Base-by-base conservation (phyloP, 2,797 vertebrate genomes). In the Aphelocoma californica region DNA sequence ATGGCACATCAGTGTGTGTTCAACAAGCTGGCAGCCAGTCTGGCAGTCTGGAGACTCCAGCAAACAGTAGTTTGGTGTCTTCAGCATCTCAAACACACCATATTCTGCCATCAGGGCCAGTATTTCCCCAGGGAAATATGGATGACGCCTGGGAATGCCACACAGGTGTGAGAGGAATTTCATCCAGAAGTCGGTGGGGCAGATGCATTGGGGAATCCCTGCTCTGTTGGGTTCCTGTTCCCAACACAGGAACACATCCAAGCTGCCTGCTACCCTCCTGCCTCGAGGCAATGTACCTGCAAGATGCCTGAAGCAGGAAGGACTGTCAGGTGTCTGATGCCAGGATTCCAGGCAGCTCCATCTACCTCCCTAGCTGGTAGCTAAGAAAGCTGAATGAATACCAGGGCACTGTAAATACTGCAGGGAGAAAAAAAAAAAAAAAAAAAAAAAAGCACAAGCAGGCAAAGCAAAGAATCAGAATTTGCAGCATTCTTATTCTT, bases 391-490 rank as follows among this genome's bases (percentile, higher is more conserved):
- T 20, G 10, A 28, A 42, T 61, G 23, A 75, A 40, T 58, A 73
- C 29, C 21, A 53, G 38, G n/a, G 24, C 44, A 36, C 56, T 48
- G 34, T 79, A 73, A 85, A 79, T 38, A 54, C 14, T 24, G n/a
- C 8, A 17, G 13, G 28, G 1, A 0, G 0, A 11, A 40, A 40
- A 40, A 15, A 14, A 38, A 51, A 60, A 15, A 57, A 15, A 57
- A 8, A 18, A 42, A 17, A 14, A 38, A 53, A 60, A 15, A 57
- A 9, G 3, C 12, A 4, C 42, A 66, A 32, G 18, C 16, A 34
- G 14, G 34, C 20, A 38, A 84, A 75, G 61, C 26, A 64, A 45
- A 31, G 20, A 18, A 77, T 42, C 42, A 64, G 45, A 86, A 86
- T 74, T 77, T 36, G 14, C 58, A 86, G 34, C 18, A 23, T 81